Evolutionary conservation across 2,888 invertebrate genomes (phyloP), one percentile per base, ranked within the genome.

Genomic region (Azorinus chamasolen): DNA sequence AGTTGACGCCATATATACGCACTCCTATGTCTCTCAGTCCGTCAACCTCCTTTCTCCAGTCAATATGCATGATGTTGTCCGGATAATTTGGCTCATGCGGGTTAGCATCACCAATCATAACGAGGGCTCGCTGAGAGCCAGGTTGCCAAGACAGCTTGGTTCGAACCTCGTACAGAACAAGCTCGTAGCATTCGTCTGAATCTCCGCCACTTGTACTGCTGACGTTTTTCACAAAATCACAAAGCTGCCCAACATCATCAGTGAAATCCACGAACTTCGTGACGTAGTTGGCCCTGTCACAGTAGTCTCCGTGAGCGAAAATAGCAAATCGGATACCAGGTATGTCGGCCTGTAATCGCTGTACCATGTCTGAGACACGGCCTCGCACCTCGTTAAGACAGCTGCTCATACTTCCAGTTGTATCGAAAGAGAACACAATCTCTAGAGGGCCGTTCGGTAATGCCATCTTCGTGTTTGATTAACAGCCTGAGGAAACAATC

Each of bases 31-130:
- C 53, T 14, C 72, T 76, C 2, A 90, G 82, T 2, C 68, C 64
- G 32, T 86, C 71, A 10, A 83, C 76, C 72, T 91, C 91, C 0
- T 79, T 57, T 57, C 82, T 73, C 91, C 91, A 91, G 82, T 90
- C 85, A 3, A 92, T 78, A 32, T 85, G 86, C 32, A 83, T 75
- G 59, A 63, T 87, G 74, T 89, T 87, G 14, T 65, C 53, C 5
- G 79, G 80, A 53, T 88, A 87, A 63, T 75, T 59, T 14, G 87
- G n/a, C n/a, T n/a, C n/a, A n/a, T n/a, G n/a, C n/a, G n/a, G n/a
- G n/a, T n/a, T n/a, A n/a, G n/a, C n/a, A 81, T 92, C 92, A 0
- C 91, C 92, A 25, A 92, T 90, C 88, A 92, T 85, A 5, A 92
- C 89, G 43, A 92, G 83, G 6, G 88, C 87, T 18, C 89, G 80